Base-by-base conservation (phyloP, 1,140 invertebrate species). In the Andrena cerasifolii region DNA sequence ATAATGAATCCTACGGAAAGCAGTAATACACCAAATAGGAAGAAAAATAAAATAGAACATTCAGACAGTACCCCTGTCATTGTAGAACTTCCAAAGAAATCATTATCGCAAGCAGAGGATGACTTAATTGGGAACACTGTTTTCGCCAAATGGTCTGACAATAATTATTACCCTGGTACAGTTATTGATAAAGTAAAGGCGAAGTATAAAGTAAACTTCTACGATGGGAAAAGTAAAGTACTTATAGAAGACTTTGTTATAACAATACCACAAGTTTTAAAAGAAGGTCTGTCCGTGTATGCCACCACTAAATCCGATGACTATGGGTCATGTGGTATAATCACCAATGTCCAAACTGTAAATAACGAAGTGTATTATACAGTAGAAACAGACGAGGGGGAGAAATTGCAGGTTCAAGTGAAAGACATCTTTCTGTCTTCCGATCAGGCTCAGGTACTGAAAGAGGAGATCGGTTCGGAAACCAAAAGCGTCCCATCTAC, bases 61-160 rank as follows among this genome's bases (percentile, higher is more conserved):
- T 5, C 2, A 1, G 47, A 56, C 0, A 51, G 4, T 18, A 4
- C 16, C 2, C 1, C 12, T 3, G 65, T 3, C 5, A 18, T 6
- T 3, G 0, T 28, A 3, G 56, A 73, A 0, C 1, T 24, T 8
- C 4, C 33, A 0, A n/a, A 26, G 1, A 84, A 82, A 33, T 40
- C 59, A 0, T 21, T 40, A 6, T 28, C 59, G 0, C 28, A 24
- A 43, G 7, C 54, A 6, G 18, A 14, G 6, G 83, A 90, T 31
- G 76, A 84, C 7, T 49, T 90, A 3, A 90, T 93, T 0, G 93
- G 93, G 0, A 94, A 93, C 7, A 87, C 93, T 0, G 94, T 95
- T 0, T 91, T 95, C 61, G 95, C 94, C 0, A 94, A 94, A 88
- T 95, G 95, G 94, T 93, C 93, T 0, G 94, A 95, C 67, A 94